phyloP scores from a whole-genome alignment of 2,888 invertebrate genomes.

The Chloroclystis v-ata region DNA sequence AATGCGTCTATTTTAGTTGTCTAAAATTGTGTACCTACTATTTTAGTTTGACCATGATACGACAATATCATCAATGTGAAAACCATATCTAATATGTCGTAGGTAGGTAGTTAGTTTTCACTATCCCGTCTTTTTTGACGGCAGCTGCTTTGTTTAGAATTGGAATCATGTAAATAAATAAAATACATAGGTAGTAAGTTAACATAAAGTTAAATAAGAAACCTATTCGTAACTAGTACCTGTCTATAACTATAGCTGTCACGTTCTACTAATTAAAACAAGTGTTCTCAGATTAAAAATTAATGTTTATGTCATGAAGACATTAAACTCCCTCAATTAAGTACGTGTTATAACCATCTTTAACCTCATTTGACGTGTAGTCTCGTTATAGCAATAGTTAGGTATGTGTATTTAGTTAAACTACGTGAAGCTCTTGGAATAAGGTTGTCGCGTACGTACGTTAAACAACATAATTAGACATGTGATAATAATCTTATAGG shows the following conservation, averaged over 20 bases:
- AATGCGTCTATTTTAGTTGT: too few species aligned
- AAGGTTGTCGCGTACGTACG: constrained; percentile 25
- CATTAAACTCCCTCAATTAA: constrained; percentile 29
- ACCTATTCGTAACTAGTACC: too few species aligned
- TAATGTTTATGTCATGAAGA: constrained; percentile 28
- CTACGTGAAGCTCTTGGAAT: constrained; percentile 35
- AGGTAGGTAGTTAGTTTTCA: too few species aligned
- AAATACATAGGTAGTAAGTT: too few species aligned
- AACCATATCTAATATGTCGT: too few species aligned
- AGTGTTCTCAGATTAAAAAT: constrained; percentile 31
- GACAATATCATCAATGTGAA: too few species aligned
- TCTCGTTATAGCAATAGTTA: constrained; percentile 35
- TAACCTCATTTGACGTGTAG: constrained; percentile 28
- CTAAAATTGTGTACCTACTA: too few species aligned
- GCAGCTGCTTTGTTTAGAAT: too few species aligned
- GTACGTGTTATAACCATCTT: constrained; percentile 6
- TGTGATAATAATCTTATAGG: constrained; percentile 29
- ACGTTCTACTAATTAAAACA: constrained; percentile 33
- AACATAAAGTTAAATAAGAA: too few species aligned
- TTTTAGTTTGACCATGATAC: too few species aligned
- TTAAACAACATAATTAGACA: constrained; percentile 21
- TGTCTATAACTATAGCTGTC: constrained; percentile 23
- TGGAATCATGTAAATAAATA: too few species aligned
- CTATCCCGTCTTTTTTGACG: too few species aligned
- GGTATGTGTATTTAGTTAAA: constrained; percentile 36